Percentiles rank a stretch among this genome's conserved stretches.
These are phyloP conservation scores for Cryptus viduatorius DNA, from an alignment of 2,888 invertebrate species.

Conservation along the genomic window DNA sequence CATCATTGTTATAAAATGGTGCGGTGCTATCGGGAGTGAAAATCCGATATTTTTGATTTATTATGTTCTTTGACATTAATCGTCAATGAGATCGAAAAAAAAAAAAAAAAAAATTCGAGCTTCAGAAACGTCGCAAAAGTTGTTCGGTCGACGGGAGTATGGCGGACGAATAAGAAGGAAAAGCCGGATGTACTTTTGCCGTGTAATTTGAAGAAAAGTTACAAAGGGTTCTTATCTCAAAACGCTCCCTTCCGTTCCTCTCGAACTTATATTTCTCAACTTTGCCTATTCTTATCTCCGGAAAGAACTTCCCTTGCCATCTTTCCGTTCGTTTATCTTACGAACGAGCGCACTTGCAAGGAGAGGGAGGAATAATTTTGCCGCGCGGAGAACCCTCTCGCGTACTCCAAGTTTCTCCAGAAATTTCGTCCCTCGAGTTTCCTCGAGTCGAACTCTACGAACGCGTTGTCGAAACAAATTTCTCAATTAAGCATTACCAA, in stretches of 20 bases:
- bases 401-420: slow-evolving; percentile 19
- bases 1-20: not conserved
- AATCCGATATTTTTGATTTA: no score
- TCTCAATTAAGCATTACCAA: slow-evolving; percentile 26
- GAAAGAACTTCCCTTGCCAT: slow-evolving; percentile 8
- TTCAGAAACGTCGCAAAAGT: not conserved
- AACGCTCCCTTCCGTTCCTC: slow-evolving; percentile 15
- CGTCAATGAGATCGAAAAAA: no score
- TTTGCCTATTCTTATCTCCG: slow-evolving; percentile 57
- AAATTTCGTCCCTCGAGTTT: slow-evolving; percentile 34
- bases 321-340: slow-evolving; percentile 52
- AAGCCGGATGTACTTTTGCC: not conserved
- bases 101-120: no score
- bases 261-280: slow-evolving; percentile 22
- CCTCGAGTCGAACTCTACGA: slow-evolving; percentile 13
- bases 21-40: no score
- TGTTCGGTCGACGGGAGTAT: not conserved
- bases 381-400: slow-evolving; percentile 28
- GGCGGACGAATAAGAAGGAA: not conserved
- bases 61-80: no score
- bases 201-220: slow-evolving; percentile 54
- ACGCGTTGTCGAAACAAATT: slow-evolving; percentile 42
- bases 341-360: slow-evolving; percentile 50
- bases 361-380: slow-evolving; percentile 45
- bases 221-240: slow-evolving; percentile 49